These are phyloP conservation scores for Suricata suricatta DNA, from an alignment of 2,113 vertebrate genomes.

Conservation along the genomic window DNA sequence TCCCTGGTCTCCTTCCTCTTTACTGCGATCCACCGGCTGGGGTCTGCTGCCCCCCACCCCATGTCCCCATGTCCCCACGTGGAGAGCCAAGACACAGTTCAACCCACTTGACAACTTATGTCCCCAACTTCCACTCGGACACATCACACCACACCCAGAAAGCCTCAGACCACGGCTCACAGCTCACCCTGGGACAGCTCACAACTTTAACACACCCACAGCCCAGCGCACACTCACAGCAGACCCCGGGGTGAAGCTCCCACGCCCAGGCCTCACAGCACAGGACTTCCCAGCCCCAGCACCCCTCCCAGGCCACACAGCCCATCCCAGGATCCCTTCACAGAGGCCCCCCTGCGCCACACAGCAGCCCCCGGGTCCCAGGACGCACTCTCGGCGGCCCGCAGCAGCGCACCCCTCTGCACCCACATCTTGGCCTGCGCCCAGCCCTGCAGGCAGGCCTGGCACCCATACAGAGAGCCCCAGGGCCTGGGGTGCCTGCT, in stretches of 20 bases:
- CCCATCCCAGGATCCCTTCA: not conserved
- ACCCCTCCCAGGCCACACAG: too few relatives aligned
- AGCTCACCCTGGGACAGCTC: not conserved
- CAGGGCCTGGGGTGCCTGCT: not conserved
- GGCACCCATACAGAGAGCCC: not conserved
- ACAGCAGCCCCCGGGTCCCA: too few relatives aligned
- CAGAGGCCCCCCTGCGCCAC: not conserved
- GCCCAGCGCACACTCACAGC: not conserved
- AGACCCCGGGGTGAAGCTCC: not conserved
- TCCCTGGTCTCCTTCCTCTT: not conserved
- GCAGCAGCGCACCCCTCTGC: fast-evolving
- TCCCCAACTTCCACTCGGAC: fast-evolving
- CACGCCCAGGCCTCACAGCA: not conserved
- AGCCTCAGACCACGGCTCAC: not conserved
- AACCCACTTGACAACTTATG: not conserved
- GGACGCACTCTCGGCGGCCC: not conserved
- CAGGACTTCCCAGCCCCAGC: not conserved
- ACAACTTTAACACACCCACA: not conserved
- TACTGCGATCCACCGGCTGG: not conserved
- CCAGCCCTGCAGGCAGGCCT: not conserved
- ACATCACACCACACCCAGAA: not conserved
- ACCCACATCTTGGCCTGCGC: not conserved
- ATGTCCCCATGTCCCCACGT: not conserved
- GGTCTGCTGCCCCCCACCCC: not conserved
- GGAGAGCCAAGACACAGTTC: not conserved